Conservation (phyloP, 2,113 vertebrate species). For the Passer domesticus region DNA sequence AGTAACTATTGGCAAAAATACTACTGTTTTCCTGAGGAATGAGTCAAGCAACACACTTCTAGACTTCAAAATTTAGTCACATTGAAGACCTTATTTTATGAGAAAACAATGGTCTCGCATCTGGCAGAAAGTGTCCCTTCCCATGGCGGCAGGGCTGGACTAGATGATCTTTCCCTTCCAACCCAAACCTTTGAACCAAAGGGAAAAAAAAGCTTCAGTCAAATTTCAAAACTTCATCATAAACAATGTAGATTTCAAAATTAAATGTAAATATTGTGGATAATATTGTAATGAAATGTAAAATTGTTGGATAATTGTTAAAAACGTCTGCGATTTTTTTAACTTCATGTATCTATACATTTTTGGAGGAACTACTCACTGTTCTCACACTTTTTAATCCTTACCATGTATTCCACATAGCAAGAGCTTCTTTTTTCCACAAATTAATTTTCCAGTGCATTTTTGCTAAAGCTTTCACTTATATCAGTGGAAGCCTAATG, state of each 20-base stretch:
- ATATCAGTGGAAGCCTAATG: background rate
- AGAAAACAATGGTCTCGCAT: background rate
- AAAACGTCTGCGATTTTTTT: background rate
- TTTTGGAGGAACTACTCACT: background rate
- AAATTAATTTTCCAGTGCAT: background rate
- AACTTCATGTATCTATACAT: background rate
- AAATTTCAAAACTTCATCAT: background rate
- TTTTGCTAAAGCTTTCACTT: background rate
- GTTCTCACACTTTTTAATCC: background rate
- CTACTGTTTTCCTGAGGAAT: background rate
- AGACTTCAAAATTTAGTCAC: background rate
- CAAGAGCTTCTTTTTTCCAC: background rate
- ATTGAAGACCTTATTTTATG: background rate
- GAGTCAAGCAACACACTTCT: background rate
- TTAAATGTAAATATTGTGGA: background rate
- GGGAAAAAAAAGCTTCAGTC: background rate
- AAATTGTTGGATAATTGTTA: no score
- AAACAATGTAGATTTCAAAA: background rate
- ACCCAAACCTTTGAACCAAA: background rate
- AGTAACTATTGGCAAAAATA: background rate
- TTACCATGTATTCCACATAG: background rate
- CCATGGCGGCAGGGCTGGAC: rapidly evolving
- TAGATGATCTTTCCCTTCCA: background rate
- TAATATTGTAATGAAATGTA: background rate
- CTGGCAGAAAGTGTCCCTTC: background rate